Conservation (phyloP, 2,888 invertebrate species). For the Melipona bicolor region DNA sequence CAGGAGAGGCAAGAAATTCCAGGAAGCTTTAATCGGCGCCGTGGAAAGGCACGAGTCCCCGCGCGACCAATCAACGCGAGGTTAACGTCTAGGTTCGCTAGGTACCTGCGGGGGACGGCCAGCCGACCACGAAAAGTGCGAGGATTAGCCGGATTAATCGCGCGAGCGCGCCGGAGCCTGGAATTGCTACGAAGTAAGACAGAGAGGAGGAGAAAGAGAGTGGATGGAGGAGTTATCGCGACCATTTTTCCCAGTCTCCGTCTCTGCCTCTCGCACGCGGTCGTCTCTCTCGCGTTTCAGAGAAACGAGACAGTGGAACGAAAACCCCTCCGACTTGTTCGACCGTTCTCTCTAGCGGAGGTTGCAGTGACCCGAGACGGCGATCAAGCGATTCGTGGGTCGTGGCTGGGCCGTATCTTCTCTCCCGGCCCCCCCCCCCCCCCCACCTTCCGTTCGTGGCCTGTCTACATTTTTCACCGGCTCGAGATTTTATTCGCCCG, state of each 20-base stretch:
- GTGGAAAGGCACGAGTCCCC: background rate
- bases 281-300: conserved; percentile 41
- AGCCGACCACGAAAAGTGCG: conserved; percentile 60
- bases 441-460: conserved; percentile 18
- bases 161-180: conserved; percentile 33
- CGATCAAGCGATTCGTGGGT: conserved; percentile 79
- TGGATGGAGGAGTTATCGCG: conserved; percentile 71
- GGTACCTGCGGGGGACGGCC: conserved; percentile 31
- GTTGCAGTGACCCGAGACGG: conserved; percentile 78
- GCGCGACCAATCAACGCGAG: conserved; percentile 31
- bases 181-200: conserved; percentile 63
- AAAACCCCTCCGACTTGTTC: conserved; percentile 19
- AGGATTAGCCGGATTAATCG: conserved; percentile 73
- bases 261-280: conserved; percentile 13
- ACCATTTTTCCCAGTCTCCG: conserved; percentile 72
- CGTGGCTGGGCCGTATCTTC: conserved; percentile 76
- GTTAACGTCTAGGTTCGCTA: conserved; percentile 22
- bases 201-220: conserved; percentile 16
- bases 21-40: conserved; percentile 17
- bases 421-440: conserved; percentile 32
- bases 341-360: conserved; percentile 49
- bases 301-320: conserved; percentile 14
- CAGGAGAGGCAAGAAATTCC: background rate
- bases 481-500: conserved; percentile 81
- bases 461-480: conserved; percentile 82